Base-by-base conservation (phyloP, 2,797 vertebrate genomes). In the Orientallactaga sibirica region DNA sequence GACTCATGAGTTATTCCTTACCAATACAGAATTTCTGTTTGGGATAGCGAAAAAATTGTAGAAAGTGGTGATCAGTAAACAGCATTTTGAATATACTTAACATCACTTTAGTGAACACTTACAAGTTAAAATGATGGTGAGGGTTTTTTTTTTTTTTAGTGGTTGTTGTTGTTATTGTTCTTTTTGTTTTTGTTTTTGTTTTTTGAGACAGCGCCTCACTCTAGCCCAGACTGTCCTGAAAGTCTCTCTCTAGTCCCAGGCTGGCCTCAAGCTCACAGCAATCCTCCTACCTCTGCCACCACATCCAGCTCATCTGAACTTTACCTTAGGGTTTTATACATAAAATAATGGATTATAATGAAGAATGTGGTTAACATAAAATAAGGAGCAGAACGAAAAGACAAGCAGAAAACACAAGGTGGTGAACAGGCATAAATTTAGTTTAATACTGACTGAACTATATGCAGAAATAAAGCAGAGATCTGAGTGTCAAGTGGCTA, bases 331-430 rank as follows among this genome's bases (percentile, higher is more conserved):
- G 18, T 61, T 94, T 90, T 93, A 89, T 9, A 81, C 10, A 92
- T 70, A 19, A 93, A 67, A 58, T 58, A 29, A 86, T 52, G 11
- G 43, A 70, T 74, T 64, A 90, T 29, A 80, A 76, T 58, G 86
- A 90, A 86, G 24, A 76, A 86, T 58, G 43, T 48, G 6, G 41
- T 55, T 61, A 81, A 87, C 79, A 10, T 37, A 86, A 86, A 87
- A 43, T 68, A 27, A 87, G 77, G 12, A 82, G 27, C n/a, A 95
- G 37, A 91, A 90, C 22, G 82, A 83, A 90, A 76, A 62, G n/a
- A 14, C 2, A 25, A 58, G 20, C 25, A 89, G 74, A 29, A 93
- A 48, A 8, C 48, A 68, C 3, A 91, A 14, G 43, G 11, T 25
- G 37, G 27, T 29, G 7, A 92, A 77, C 58, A 86, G 29, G 55